These are phyloP conservation scores for Indicator maculatus DNA, from an alignment of 2,113 vertebrate species.

Conservation along the genomic window DNA sequence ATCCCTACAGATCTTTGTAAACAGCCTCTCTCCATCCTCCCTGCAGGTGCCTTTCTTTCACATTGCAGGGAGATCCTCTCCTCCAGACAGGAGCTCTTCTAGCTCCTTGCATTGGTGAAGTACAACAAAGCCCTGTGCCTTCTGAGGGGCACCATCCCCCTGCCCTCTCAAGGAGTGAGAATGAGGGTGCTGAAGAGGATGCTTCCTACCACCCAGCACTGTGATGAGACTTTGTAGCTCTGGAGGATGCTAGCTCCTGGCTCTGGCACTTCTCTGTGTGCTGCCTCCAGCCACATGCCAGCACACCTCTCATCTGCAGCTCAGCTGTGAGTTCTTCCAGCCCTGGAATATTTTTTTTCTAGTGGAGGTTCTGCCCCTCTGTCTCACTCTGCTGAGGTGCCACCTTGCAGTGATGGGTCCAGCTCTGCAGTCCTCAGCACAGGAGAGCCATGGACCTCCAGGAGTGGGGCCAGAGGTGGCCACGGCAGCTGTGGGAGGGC, in stretches of 20 bases:
- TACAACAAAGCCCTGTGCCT: not conserved
- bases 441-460: too few relatives aligned
- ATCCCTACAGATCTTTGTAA: too few relatives aligned
- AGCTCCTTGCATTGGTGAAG: not conserved
- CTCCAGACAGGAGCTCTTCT: too few relatives aligned
- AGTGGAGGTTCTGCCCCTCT: too few relatives aligned
- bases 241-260: not conserved
- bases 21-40: too few relatives aligned
- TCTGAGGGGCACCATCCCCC: not conserved
- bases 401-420: too few relatives aligned
- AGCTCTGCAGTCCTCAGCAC: too few relatives aligned
- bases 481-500: too few relatives aligned
- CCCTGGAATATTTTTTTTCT: not conserved
- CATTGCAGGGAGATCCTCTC: not conserved
- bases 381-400: too few relatives aligned
- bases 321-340: not conserved
- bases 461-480: too few relatives aligned
- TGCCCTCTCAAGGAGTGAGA: not conserved
- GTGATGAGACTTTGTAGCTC: not conserved
- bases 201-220: not conserved
- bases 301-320: not conserved
- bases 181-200: not conserved
- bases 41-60: not conserved
- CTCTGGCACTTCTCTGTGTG: not conserved
- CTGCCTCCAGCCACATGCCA: not conserved